A percentile compares a stretch with the other conserved stretches of the same genome.
Conservation (phyloP, 2,888 invertebrate species). For the Glyphotaelius pellucidus region DNA sequence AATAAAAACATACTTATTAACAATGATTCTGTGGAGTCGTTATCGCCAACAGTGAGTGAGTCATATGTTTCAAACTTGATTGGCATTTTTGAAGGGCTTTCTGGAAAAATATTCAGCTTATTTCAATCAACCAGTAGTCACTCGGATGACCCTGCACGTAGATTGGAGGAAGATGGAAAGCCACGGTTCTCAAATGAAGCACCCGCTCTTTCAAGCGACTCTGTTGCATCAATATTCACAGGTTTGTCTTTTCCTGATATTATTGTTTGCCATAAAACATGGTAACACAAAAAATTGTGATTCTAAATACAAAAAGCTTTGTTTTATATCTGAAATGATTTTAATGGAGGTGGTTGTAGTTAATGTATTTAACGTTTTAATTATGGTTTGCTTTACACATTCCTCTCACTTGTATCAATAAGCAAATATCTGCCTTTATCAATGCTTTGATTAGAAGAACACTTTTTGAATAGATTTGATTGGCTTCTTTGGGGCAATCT, state of each 20-base stretch:
- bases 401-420: background rate
- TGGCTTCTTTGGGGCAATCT: background rate
- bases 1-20: background rate
- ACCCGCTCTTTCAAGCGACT: constrained; percentile 41
- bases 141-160: background rate
- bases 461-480: background rate
- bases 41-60: constrained; percentile 4
- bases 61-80: constrained; percentile 15
- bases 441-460: background rate
- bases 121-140: constrained; percentile 22
- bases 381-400: constrained; percentile 10
- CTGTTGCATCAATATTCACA: constrained; percentile 58
- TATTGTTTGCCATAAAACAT: background rate
- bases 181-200: background rate
- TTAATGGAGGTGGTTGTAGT: constrained; percentile 18
- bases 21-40: constrained; percentile 5
- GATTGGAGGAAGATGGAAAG: background rate
- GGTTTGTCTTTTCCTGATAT: constrained; percentile 53
- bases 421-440: constrained; percentile 6
- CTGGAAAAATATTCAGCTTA: constrained; percentile 36
- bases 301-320: background rate
- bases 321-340: constrained; percentile 18
- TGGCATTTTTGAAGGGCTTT: constrained; percentile 31
- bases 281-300: background rate
- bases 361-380: background rate